Base-by-base conservation (phyloP, 2,888 invertebrate species). In the Campoplex capitator region DNA sequence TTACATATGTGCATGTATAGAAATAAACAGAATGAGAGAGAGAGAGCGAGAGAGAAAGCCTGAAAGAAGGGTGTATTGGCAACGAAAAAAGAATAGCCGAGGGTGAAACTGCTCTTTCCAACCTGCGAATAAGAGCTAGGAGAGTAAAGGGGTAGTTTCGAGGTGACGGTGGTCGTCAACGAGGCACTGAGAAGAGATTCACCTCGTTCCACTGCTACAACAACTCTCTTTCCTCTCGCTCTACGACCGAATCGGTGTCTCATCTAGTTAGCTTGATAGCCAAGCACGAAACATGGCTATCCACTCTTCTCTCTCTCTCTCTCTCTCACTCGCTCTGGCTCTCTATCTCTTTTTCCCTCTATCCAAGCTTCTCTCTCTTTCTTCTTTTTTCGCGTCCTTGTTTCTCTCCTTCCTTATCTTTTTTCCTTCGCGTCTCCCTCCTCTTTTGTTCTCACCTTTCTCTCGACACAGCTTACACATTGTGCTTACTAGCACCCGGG, bases 221-320 rank as follows among this genome's bases (percentile, higher is more conserved):
- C 48, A 67, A 11, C 68, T 79, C 81, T 73, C 78, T 68, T 68
- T 80, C 48, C 58, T 54, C 73, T 77, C 80, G 8, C 8, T 79
- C 77, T 83, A 88, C 84, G 85, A 89, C 79, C 86, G 86, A 89
- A 89, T 89, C 85, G 81, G 83, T 88, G 88, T 89, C 88, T 88
- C 89, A 89, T 89, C 88, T 85, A 88, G 88, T 89, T 89, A 89
- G 84, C 88, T 88, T 85, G 84, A 89, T 88, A 86, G 89, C 81
- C 83, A 65, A 67, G 81, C 84, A 78, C 78, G 70, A 62, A 71
- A 18, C 78, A 67, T 67, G 70, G 18, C 45, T 62, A 62, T 75
- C 48, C 70, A 23, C 58, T 45, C 58, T 23, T 54, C 42, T 11
- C 75, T 74, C 70, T 51, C 28, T 65, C 32, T 56, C 81, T 65